Percentiles rank a stretch among this genome's conserved stretches.
phyloP scores from a whole-genome alignment of 2,888 invertebrate genomes.

The Liposcelis brunnea region DNA sequence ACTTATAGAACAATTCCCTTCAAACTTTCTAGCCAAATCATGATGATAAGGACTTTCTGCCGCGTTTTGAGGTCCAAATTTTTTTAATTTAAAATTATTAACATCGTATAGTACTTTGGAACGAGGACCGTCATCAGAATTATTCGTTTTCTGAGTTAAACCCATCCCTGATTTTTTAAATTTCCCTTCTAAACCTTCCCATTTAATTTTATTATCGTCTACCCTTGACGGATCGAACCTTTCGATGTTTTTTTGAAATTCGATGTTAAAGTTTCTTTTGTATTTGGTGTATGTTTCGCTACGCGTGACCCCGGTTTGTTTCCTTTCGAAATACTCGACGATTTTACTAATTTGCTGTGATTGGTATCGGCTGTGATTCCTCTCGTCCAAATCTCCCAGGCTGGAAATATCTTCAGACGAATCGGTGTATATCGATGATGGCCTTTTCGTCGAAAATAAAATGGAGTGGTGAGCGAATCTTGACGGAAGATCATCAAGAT shows the following conservation, averaged over 20 bases:
- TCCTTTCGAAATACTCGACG: slow-evolving; percentile 75
- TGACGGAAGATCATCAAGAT: slow-evolving; percentile 28
- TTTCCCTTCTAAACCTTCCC: slow-evolving; percentile 7
- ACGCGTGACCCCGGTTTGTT: slow-evolving; percentile 27
- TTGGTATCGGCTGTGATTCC: slow-evolving; percentile 30
- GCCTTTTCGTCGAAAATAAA: slow-evolving; percentile 41
- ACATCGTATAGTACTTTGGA: no score
- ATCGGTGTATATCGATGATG: slow-evolving; percentile 71
- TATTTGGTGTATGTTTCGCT: neutral
- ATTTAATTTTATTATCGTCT: neutral
- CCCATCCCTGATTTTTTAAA: neutral
- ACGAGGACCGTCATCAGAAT: no score
- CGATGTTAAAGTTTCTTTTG: slow-evolving; percentile 2
- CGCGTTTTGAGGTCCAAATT: no score
- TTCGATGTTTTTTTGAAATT: slow-evolving; percentile 1
- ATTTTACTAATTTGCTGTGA: slow-evolving; percentile 62
- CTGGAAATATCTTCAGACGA: slow-evolving; percentile 74
- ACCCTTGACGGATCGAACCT: neutral
- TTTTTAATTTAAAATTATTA: no score
- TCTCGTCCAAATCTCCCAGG: slow-evolving; percentile 54
- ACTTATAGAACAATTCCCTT: neutral
- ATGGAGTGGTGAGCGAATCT: slow-evolving; percentile 28
- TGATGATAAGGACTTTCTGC: no score
- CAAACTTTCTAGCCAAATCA: neutral
- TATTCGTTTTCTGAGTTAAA: no score